Evolutionary conservation across 92 coral and sea anemone genomes (phyloP).

Genomic region (Zoanthus solanderi): DNA sequence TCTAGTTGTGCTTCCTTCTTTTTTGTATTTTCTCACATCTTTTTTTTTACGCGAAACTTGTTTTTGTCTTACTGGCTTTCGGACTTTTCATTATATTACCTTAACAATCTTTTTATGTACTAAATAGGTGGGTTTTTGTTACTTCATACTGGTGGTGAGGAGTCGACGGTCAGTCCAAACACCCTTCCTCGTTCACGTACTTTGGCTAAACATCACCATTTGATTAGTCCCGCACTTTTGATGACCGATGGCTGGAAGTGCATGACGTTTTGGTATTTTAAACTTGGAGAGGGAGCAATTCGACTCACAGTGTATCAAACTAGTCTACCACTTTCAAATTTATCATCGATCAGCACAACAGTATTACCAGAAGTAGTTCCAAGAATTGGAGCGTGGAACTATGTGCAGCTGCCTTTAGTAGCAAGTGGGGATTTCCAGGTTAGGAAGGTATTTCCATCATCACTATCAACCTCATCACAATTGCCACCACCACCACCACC

Average conservation of each 20-base stretch:
- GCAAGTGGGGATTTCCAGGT: not conserved
- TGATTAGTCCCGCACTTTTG: slow-evolving; percentile 27
- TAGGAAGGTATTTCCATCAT: not conserved
- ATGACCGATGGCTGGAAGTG: slow-evolving; percentile 18
- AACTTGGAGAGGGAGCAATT: not conserved
- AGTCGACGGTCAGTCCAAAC: not conserved
- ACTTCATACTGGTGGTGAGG: not conserved
- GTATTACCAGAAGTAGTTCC: not conserved
- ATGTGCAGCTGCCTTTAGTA: not conserved
- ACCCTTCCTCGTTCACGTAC: not conserved
- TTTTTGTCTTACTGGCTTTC: too few species aligned
- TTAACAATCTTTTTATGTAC: not conserved
- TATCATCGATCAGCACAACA: not conserved
- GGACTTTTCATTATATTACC: not conserved
- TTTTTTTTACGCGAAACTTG: too few species aligned
- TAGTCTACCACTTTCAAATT: not conserved
- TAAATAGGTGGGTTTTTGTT: slow-evolving; percentile 14
- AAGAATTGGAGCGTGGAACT: not conserved
- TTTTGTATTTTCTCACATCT: too few species aligned
- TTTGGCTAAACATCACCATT: not conserved
- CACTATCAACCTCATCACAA: not conserved
- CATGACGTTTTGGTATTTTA: slow-evolving; percentile 18
- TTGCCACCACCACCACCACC: not conserved
- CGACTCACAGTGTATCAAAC: not conserved
- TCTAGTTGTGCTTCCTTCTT: too few species aligned